Evolutionary conservation across 2,797 vertebrate species (phyloP).

Genomic region (Muscicapa comitata): DNA sequence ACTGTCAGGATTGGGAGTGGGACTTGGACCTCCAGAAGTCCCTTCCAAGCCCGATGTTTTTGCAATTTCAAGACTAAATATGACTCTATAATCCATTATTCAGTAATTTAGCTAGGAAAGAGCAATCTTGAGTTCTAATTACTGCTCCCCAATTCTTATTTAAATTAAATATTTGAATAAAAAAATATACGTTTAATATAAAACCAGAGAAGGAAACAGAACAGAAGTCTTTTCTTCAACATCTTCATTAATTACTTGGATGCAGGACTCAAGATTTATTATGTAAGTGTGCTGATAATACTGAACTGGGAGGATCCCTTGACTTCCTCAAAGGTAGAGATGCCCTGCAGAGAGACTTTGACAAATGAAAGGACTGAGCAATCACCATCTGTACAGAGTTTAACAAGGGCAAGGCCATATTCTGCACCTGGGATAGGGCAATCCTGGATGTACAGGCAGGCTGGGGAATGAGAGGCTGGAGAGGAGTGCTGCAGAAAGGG

Average conservation of each 20-base stretch:
- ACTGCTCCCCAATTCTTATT: neutral
- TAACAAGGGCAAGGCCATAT: neutral
- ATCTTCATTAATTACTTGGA: neutral
- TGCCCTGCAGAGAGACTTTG: neutral
- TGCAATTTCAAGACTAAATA: neutral
- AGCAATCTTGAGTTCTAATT: neutral
- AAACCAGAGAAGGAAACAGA: neutral
- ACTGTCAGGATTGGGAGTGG: neutral
- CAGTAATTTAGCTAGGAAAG: neutral
- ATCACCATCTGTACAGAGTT: neutral
- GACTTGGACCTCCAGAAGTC: neutral
- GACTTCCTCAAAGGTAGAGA: neutral
- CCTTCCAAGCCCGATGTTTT: neutral
- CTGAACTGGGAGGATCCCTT: neutral
- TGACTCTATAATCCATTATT: neutral
- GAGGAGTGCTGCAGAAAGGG: accelerated
- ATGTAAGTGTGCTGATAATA: neutral
- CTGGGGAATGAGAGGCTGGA: neutral
- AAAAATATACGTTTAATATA: neutral
- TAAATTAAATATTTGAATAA: neutral
- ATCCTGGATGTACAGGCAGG: neutral
- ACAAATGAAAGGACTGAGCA: neutral
- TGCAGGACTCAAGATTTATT: neutral
- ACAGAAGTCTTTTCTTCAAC: neutral
- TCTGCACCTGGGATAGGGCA: neutral